Evolutionary conservation across 2,113 vertebrate species (phyloP).

Genomic region (Calcarius ornatus): DNA sequence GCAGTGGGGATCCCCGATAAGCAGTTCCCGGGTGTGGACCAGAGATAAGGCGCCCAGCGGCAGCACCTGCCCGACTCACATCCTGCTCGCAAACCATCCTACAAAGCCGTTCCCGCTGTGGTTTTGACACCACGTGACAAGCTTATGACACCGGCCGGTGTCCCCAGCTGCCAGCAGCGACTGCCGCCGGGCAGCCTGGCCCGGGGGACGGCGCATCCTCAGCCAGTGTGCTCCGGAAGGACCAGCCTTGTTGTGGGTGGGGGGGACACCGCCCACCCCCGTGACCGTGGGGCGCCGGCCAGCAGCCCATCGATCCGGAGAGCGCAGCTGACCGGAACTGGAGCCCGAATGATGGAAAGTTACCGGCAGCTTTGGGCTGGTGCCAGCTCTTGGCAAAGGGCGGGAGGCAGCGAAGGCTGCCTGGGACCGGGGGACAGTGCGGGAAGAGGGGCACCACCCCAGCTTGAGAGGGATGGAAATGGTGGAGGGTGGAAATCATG

Average conservation of each 20-base stretch:
- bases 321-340: not conserved
- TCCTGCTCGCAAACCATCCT: not conserved
- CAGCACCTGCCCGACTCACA: accelerated
- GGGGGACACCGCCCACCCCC: not conserved
- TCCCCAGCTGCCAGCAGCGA: accelerated
- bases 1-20: not conserved
- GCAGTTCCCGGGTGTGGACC: not conserved
- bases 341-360: not conserved
- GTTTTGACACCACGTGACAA: not conserved
- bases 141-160: accelerated
- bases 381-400: not conserved
- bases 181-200: not conserved
- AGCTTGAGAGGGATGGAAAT: not conserved
- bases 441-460: not conserved
- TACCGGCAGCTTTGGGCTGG: not conserved
- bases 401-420: not conserved
- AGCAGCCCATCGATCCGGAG: not conserved
- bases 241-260: not conserved
- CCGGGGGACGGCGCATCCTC: accelerated
- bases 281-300: not conserved
- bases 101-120: accelerated
- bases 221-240: accelerated
- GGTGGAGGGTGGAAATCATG: not conserved
- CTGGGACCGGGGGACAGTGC: accelerated
- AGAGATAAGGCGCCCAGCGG: not conserved